Conservation (phyloP, 2,113 vertebrate genomes). For the Tupaia tana region DNA sequence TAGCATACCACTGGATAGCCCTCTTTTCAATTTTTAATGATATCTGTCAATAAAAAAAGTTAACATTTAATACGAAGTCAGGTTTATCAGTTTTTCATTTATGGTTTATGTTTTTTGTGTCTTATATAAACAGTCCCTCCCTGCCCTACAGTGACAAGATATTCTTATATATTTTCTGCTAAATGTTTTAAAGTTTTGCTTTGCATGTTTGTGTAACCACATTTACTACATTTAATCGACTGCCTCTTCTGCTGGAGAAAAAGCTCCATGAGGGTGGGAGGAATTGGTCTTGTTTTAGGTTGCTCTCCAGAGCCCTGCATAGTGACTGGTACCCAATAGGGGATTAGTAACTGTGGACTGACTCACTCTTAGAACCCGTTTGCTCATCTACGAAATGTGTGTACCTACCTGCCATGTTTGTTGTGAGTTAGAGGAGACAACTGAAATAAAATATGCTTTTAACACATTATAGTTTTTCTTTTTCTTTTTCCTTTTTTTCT, state of each 20-base stretch:
- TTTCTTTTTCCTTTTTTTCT: not conserved
- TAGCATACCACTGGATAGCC: no score
- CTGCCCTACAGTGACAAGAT: not conserved
- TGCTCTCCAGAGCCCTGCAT: not conserved
- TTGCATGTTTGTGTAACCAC: not conserved
- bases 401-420: not conserved
- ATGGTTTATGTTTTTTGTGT: not conserved
- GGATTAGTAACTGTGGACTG: not conserved
- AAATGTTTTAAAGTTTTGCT: not conserved
- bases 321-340: not conserved
- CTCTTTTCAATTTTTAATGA: constrained; percentile 7
- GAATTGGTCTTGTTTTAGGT: not conserved
- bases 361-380: not conserved
- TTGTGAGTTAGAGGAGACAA: not conserved
- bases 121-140: not conserved
- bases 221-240: not conserved
- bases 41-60: not conserved
- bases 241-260: not conserved
- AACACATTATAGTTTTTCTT: not conserved
- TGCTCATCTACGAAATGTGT: not conserved
- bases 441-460: not conserved
- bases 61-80: not conserved
- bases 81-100: not conserved
- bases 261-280: not conserved
- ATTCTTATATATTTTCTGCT: not conserved